Conservation (phyloP, 2,888 invertebrate genomes). For the Gymnoscelis rufifasciata region DNA sequence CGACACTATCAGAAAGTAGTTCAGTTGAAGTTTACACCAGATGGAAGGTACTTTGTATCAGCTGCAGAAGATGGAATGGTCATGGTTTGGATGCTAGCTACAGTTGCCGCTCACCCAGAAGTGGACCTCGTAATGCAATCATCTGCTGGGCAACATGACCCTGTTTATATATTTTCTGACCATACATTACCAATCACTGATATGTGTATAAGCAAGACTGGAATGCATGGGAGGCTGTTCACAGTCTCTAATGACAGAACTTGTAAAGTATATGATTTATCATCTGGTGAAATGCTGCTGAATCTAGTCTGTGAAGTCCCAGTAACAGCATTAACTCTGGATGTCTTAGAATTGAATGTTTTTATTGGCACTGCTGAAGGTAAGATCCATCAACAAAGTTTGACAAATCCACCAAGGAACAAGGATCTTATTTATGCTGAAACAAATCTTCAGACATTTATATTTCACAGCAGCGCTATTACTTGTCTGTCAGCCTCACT, state of each 20-base stretch:
- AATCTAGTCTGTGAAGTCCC: constrained; percentile 86
- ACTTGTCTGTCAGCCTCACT: constrained; percentile 85
- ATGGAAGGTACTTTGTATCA: constrained; percentile 87
- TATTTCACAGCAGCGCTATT: constrained; percentile 84
- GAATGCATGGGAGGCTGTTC: constrained; percentile 83
- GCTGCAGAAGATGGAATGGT: constrained; percentile 92
- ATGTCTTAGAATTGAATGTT: constrained; percentile 83
- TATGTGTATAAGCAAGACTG: constrained; percentile 85
- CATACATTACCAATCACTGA: constrained; percentile 90
- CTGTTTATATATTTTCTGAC: constrained; percentile 85
- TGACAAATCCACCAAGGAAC: constrained; percentile 83
- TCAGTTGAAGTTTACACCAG: constrained; percentile 85
- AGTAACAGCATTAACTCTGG: constrained; percentile 83
- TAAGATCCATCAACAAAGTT: constrained; percentile 82
- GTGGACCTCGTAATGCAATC: constrained; percentile 67
- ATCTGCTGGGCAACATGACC: constrained; percentile 79
- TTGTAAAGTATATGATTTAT: constrained; percentile 88
- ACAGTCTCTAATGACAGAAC: constrained; percentile 91
- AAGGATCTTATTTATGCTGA: constrained; percentile 82
- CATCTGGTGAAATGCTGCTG: constrained; percentile 83
- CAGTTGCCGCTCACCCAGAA: constrained; percentile 77
- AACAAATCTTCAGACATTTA: constrained; percentile 72
- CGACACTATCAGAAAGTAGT: constrained; percentile 90
- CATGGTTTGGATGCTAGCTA: constrained; percentile 86
- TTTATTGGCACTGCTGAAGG: constrained; percentile 88